These are phyloP conservation scores for Pandemis cinnamomeana DNA, from an alignment of 2,888 invertebrate species.

Conservation along the genomic window DNA sequence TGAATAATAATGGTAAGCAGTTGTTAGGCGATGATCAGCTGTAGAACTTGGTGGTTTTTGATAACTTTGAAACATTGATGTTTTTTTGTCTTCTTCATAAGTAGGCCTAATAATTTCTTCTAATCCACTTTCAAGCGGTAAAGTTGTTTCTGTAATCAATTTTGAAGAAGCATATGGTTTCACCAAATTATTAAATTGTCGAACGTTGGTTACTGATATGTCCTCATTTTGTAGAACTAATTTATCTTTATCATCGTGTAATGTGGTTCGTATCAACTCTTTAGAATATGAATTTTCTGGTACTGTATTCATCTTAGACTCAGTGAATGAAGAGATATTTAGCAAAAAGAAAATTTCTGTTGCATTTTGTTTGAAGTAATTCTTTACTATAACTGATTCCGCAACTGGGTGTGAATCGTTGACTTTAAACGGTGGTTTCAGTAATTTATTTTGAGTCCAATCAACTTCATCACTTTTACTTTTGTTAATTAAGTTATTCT, in stretches of 20 bases:
- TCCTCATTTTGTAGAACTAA: background rate
- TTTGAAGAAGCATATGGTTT: background rate
- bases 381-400: background rate
- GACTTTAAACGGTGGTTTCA: background rate
- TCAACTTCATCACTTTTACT: background rate
- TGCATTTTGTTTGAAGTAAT: background rate
- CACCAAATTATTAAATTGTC: background rate
- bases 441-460: background rate
- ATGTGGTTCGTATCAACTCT: too few species aligned
- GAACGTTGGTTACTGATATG: background rate
- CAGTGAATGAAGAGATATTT: background rate
- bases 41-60: background rate
- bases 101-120: background rate
- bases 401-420: background rate
- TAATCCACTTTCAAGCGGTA: background rate
- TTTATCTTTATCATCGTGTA: background rate
- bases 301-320: slow-evolving; percentile 11
- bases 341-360: background rate
- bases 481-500: background rate
- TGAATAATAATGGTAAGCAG: background rate
- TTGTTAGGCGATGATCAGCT: background rate
- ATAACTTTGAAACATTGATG: background rate
- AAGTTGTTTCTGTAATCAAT: background rate
- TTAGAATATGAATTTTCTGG: background rate
- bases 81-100: background rate